phyloP scores from a whole-genome alignment of 1,140 invertebrate genomes.

The Brachionus asplanchnoidis region DNA sequence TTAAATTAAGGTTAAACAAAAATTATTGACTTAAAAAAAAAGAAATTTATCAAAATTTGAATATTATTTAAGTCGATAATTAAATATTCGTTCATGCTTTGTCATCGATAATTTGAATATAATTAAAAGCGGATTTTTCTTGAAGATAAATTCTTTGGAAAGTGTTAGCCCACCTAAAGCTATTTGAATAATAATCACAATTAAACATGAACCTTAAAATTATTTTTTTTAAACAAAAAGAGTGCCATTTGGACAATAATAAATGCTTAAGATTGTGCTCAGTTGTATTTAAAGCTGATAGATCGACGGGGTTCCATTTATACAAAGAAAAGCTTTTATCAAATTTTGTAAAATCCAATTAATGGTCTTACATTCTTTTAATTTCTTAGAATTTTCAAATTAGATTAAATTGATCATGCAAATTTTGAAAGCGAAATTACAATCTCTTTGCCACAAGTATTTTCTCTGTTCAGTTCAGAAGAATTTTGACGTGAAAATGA shows the following conservation, averaged over 20 bases:
- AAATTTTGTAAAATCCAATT: neutral
- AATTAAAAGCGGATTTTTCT: neutral
- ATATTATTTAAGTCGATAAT: neutral
- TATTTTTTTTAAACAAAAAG: neutral
- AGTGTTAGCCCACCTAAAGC: neutral
- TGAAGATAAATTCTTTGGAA: neutral
- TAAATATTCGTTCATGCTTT: neutral
- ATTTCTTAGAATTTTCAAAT: neutral
- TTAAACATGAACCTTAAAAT: conserved; percentile 5
- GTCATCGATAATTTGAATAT: neutral
- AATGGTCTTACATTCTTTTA: neutral
- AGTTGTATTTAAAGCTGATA: neutral
- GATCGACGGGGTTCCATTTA: neutral
- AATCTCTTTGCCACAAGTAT: neutral
- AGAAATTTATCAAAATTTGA: neutral
- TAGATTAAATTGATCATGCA: conserved; percentile 24
- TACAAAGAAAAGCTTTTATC: conserved; percentile 3
- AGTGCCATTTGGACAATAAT: neutral
- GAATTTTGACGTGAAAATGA: too few species aligned
- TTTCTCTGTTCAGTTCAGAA: neutral
- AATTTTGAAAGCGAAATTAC: neutral
- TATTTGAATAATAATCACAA: neutral
- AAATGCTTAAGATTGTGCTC: neutral
- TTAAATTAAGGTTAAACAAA: neutral
- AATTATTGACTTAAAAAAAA: neutral